phyloP scores from a whole-genome alignment of 2,797 vertebrate species.

The Pseudomugil tenellus region DNA sequence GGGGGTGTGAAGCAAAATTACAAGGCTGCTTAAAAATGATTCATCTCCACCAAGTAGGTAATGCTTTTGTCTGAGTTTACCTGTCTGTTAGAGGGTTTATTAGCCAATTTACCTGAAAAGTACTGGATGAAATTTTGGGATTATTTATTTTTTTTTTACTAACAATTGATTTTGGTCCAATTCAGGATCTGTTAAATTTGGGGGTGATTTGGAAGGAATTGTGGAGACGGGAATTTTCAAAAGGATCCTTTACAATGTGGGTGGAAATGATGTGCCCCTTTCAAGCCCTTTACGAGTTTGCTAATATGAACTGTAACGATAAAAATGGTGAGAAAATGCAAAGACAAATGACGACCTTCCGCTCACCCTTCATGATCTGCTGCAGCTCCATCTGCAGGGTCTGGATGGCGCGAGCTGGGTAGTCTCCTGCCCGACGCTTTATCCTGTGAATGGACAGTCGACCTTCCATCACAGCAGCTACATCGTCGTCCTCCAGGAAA shows the following conservation, averaged over 20 bases:
- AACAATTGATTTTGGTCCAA: too few species aligned
- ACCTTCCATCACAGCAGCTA: slow-evolving; percentile 93
- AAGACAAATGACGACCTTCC: neutral
- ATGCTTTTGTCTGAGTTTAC: too few species aligned
- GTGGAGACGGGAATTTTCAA: too few species aligned
- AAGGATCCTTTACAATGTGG: too few species aligned
- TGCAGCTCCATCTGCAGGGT: slow-evolving; percentile 98
- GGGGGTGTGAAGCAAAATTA: slow-evolving; percentile 43
- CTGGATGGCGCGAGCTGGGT: slow-evolving; percentile 93
- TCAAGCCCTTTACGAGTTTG: neutral
- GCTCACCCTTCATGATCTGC: slow-evolving; percentile 97
- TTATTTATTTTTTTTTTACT: too few species aligned
- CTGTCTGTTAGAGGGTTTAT: too few species aligned
- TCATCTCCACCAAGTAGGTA: neutral
- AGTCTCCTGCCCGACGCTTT: slow-evolving; percentile 91
- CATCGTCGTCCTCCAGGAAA: slow-evolving; percentile 97
- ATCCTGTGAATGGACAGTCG: slow-evolving; percentile 97
- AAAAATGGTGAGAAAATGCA: neutral
- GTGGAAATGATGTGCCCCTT: too few species aligned
- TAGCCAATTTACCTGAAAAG: too few species aligned
- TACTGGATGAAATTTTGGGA: too few species aligned
- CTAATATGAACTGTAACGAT: slow-evolving; percentile 4
- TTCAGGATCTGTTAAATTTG: too few species aligned
- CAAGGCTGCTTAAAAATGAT: slow-evolving; percentile 29
- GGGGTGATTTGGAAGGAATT: too few species aligned